Evolutionary conservation across 2,888 invertebrate species (phyloP).

Genomic region (Cryptocephalus primarius): DNA sequence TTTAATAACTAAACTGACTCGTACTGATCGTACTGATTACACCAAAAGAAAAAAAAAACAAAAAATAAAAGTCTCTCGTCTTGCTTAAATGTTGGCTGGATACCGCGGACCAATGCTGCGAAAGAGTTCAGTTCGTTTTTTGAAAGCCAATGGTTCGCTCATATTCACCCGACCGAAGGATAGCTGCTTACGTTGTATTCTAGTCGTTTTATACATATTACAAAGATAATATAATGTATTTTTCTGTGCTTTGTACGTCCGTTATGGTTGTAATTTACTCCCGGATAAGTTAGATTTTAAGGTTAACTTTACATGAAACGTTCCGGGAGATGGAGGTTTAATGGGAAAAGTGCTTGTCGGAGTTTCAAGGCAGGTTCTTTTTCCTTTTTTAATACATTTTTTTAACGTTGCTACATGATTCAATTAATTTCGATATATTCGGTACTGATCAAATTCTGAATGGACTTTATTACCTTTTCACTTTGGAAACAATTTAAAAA

Average conservation of each 20-base stretch:
- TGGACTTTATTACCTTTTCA: too few relatives aligned
- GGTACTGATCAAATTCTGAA: too few relatives aligned
- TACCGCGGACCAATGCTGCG: slow-evolving; percentile 33
- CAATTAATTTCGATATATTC: too few relatives aligned
- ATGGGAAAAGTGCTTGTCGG: too few relatives aligned
- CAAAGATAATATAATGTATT: slow-evolving; percentile 32
- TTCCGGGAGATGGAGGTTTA: too few relatives aligned
- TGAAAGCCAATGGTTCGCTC: slow-evolving; percentile 27
- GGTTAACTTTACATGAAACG: background rate
- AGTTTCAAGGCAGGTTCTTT: too few relatives aligned
- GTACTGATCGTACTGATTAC: slow-evolving; percentile 34
- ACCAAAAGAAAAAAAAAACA: slow-evolving; percentile 19
- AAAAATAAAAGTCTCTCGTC: slow-evolving; percentile 16
- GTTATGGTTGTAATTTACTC: slow-evolving; percentile 21
- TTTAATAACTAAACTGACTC: slow-evolving; percentile 10
- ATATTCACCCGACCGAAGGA: slow-evolving; percentile 26
- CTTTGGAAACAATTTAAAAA: too few relatives aligned
- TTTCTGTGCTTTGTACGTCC: slow-evolving; percentile 38
- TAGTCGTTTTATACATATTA: slow-evolving; percentile 39
- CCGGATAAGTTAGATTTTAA: slow-evolving; percentile 5
- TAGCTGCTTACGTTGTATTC: slow-evolving; percentile 32
- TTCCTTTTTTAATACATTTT: too few relatives aligned
- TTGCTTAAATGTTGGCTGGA: slow-evolving; percentile 36
- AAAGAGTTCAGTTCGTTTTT: background rate
- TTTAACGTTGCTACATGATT: too few relatives aligned